Evolutionary conservation across 2,888 invertebrate genomes (phyloP), one percentile per base, ranked within the genome.

Genomic region (Liodrosophila aerea): DNA sequence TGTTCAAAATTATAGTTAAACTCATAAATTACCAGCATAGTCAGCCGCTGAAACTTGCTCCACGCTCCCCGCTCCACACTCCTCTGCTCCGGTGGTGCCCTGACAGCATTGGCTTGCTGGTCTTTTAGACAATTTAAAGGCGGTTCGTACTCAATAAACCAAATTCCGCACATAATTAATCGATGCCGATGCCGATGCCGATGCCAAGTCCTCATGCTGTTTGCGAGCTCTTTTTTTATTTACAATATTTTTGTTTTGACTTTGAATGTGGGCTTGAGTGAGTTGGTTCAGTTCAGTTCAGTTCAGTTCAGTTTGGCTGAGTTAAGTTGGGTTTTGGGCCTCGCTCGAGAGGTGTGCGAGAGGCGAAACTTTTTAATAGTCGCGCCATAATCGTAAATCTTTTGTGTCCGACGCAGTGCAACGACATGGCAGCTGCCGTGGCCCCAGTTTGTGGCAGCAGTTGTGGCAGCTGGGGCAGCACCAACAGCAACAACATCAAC

Each of bases 151-250:
- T 81, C 87, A 87, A 87, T 76, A 81, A 86, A 87, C 77, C 82
- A 87, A 88, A 87, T 88, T 87, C 80, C 86, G 73, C 87, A 82
- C 88, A 88, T 87, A 87, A 87, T 87, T 88, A 88, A 87, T 87
- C 87, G 87, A 86, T 87, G 75, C 72, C 75, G 59, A 53, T 62
- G 64, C 59, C 64, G 65, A 51, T 49, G 44, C 33, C 49, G 8
- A 31, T 47, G 57, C 53, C 37, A 8, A n/a, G n/a, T n/a, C n/a
- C n/a, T n/a, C n/a, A 1, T 34, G 34, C 9, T 36, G 30, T 15
- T 34, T 41, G 8, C 36, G n/a, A 58, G 50, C 59, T 56, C 53
- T 62, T 63, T 37, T 44, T 56, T 29, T 29, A 9, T 29, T 8
- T 16, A 76, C 74, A 76, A 77, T 82, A 74, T 83, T 76, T 22